Base-by-base conservation (phyloP, 2,888 invertebrate species). In the Chironomus riparius region DNA sequence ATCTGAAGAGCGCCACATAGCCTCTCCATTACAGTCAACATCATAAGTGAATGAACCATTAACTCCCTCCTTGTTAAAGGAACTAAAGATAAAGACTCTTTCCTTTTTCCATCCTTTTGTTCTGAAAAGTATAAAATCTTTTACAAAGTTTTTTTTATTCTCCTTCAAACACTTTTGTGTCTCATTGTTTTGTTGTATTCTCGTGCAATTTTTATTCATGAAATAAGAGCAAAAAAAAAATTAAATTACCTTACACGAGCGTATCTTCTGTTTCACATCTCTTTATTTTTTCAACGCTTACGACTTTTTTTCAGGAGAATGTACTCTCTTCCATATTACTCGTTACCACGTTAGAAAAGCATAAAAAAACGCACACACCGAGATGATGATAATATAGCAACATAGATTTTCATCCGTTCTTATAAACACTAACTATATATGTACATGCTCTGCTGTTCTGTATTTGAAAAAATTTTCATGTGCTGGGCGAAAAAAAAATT, bases 331-430 rank as follows among this genome's bases (percentile, higher is more conserved):
- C 18, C 56, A 56, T 56, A 56, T 15, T 56, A 18, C 18, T 56
- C 38, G 18, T 65, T 28, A 18, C 47, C 47, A 38, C 68, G 68
- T 68, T 47, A 38, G 21, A 65, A 65, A 65, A 68, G 15, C 68
- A 38, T 38, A 56, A 15, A 68, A 68, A 74, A 74, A 74, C 74
- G 74, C 74, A 74, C 74, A 74, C 65, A 65, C 21, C 65, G 13
- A 65, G 56, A 56, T 56, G 56, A 56, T 72, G 72, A 72, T 72
- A 72, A 72, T 72, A 71, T 48, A 72, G 56, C 24, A 21, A 47
- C 50, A 24, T 50, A 56, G 50, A 50, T 72, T 56, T 56, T 56
- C 56, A 56, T 72, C 47, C 72, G 38, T 72, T 74, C 74, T 24
- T 74, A 74, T 74, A 61, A 74, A 48, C 65, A 65, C 65, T 21